phyloP scores from a whole-genome alignment of 2,113 vertebrate species.

The Macquaria australasica region DNA sequence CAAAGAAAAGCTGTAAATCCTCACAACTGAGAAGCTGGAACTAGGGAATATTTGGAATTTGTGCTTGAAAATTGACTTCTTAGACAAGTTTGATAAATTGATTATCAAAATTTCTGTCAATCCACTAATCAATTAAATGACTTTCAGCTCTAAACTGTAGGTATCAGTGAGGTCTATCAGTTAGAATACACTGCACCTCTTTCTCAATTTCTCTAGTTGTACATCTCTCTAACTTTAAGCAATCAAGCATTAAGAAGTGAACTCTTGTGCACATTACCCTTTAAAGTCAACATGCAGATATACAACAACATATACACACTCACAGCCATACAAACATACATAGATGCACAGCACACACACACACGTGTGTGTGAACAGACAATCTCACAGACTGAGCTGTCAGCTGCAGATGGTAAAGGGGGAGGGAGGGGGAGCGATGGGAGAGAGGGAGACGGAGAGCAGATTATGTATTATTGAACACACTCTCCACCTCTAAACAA shows the following conservation, averaged over 20 bases:
- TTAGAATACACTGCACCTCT: not conserved
- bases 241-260: not conserved
- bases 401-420: conserved; percentile 63
- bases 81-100: not conserved
- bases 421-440: not conserved
- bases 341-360: not conserved
- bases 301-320: not conserved
- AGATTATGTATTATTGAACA: conserved; percentile 61
- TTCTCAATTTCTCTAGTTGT: not conserved
- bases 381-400: conserved; percentile 20
- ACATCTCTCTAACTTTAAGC: not conserved
- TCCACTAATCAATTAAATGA: no score
- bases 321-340: not conserved
- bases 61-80: not conserved
- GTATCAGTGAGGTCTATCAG: not conserved
- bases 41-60: not conserved
- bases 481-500: not conserved
- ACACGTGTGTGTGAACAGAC: not conserved
- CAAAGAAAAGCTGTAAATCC: not conserved
- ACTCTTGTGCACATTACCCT: no score
- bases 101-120: not conserved
- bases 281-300: not conserved
- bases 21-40: not conserved
- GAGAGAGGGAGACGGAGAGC: conserved; percentile 9
- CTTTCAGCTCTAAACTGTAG: not conserved